Evolutionary conservation across 2,888 invertebrate species (phyloP).

Genomic region (Trichogramma dendrolimi): DNA sequence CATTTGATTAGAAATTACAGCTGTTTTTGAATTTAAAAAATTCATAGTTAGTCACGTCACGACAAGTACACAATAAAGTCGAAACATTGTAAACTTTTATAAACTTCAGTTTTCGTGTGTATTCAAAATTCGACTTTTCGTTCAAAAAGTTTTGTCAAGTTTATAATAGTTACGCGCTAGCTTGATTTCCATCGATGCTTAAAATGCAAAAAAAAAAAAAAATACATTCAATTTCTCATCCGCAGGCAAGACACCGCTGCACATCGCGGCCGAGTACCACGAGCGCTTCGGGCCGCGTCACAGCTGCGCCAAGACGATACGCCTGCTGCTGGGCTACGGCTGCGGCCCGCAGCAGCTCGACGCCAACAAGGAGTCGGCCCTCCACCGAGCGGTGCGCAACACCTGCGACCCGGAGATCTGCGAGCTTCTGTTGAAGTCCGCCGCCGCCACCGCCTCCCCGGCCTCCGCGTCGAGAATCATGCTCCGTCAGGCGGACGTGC

Average conservation of each 20-base stretch:
- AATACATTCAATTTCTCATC: not conserved
- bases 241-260: slow-evolving; percentile 44
- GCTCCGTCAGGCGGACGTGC: no score
- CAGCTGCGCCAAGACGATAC: slow-evolving; percentile 27
- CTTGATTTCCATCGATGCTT: no score
- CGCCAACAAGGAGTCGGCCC: slow-evolving; percentile 38
- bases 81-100: no score
- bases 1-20: no score
- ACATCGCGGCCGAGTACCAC: slow-evolving; percentile 43
- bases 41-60: no score
- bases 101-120: no score
- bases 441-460: not conserved
- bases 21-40: no score
- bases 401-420: slow-evolving; percentile 39
- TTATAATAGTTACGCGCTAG: no score
- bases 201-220: not conserved
- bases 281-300: slow-evolving; percentile 26
- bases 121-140: no score
- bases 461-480: no score
- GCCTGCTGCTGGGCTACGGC: slow-evolving; percentile 39
- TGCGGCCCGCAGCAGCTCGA: slow-evolving; percentile 37
- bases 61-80: no score
- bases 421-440: slow-evolving; percentile 30
- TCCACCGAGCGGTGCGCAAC: slow-evolving; percentile 40
- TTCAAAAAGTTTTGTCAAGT: no score